A percentile compares a stretch with the other conserved stretches of the same genome.
phyloP scores from a whole-genome alignment of 2,888 invertebrate genomes.

The Hypomecis atomaria region DNA sequence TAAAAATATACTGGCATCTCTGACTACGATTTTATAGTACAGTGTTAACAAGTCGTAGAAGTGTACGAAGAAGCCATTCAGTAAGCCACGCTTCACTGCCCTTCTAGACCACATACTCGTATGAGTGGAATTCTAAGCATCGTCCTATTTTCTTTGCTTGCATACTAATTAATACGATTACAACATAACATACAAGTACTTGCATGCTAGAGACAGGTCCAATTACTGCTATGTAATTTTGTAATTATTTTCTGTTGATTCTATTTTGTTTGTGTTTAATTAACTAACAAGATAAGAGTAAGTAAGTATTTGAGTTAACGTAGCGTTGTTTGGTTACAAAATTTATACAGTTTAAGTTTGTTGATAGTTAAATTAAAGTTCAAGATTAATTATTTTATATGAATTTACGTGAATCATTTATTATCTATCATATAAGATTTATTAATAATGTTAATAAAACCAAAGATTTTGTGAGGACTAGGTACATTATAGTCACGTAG shows the following conservation, averaged over 20 bases:
- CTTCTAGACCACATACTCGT: conserved; percentile 2
- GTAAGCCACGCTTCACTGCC: conserved; percentile 7
- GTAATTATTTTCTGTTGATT: conserved; percentile 15
- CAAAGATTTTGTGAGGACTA: no score
- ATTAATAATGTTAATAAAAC: no score
- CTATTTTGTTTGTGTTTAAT: conserved; percentile 24
- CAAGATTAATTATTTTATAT: background rate
- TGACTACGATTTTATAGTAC: no score
- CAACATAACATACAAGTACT: background rate
- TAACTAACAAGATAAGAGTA: conserved; percentile 12
- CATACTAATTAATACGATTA: conserved; percentile 10
- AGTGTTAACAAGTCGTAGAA: no score
- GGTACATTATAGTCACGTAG: no score
- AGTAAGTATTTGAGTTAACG: conserved; percentile 1
- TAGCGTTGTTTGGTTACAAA: conserved; percentile 8
- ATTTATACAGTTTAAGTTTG: background rate
- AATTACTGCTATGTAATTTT: conserved; percentile 16
- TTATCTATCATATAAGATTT: no score
- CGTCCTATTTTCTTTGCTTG: conserved; percentile 7
- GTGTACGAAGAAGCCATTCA: conserved; percentile 5
- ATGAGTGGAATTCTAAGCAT: background rate
- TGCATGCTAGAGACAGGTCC: conserved; percentile 10
- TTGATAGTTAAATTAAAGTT: background rate
- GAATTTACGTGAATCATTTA: background rate
- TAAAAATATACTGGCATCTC: no score